Conservation (phyloP, 2,888 invertebrate species). For the Meiosimyza platycephala region DNA sequence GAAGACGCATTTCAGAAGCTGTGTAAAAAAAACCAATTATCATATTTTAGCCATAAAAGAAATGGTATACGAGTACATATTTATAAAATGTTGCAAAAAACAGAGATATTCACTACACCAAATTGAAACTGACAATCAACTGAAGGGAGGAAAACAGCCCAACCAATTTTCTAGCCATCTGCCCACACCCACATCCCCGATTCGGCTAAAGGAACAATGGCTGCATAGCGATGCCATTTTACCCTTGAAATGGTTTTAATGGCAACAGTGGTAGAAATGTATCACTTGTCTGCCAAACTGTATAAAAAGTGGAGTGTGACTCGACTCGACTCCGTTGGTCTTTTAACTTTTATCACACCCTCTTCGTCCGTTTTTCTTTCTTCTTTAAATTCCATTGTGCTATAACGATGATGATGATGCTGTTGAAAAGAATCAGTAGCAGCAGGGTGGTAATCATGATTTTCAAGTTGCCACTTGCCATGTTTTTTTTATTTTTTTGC, state of each 20-base stretch:
- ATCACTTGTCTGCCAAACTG: constrained; percentile 8
- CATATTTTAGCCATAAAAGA: constrained; percentile 48
- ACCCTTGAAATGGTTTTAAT: constrained; percentile 25
- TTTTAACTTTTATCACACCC: constrained; percentile 24
- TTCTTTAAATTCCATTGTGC: neutral
- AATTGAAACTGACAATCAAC: no score
- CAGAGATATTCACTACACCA: neutral
- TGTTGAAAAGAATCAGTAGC: neutral
- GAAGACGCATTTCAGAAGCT: no score
- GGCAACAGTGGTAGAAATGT: constrained; percentile 12
- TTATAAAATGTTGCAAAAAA: constrained; percentile 41
- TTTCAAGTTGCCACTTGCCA: constrained; percentile 61
- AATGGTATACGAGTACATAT: constrained; percentile 37
- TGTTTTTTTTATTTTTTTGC: constrained; percentile 59
- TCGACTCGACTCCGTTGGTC: constrained; percentile 31
- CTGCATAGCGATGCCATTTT: constrained; percentile 18
- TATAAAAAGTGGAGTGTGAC: neutral
- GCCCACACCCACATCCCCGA: neutral
- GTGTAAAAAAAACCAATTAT: constrained; percentile 39
- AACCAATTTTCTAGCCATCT: no score
- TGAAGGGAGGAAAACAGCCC: no score
- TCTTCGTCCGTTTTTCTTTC: neutral
- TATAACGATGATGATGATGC: neutral
- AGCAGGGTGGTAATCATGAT: constrained; percentile 33
- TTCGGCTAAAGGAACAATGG: constrained; percentile 12